These are phyloP conservation scores for Morphnarchus princeps DNA, from an alignment of 2,113 vertebrate species.

Conservation along the genomic window DNA sequence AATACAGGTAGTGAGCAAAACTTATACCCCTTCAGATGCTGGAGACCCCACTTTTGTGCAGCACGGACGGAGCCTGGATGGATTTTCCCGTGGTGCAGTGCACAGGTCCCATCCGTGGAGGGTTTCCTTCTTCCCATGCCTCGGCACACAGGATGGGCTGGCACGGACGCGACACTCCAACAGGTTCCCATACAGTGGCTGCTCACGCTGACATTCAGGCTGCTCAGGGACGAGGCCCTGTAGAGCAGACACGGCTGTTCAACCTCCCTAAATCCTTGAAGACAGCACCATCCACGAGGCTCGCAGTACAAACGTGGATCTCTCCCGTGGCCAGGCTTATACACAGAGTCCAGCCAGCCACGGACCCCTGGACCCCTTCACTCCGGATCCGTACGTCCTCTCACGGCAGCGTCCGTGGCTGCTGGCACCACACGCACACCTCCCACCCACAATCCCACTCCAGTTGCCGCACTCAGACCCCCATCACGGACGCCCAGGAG, in stretches of 20 bases:
- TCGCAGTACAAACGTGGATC: accelerated
- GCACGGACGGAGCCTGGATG: accelerated
- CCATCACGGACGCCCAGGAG: neutral
- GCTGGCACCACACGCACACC: neutral
- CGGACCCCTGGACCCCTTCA: neutral
- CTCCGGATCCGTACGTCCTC: accelerated
- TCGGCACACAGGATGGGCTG: accelerated
- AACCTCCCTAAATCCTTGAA: neutral
- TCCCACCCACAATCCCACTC: neutral
- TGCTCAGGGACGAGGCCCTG: neutral
- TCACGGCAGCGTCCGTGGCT: neutral
- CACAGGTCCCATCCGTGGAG: neutral
- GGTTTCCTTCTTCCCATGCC: neutral
- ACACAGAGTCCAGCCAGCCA: neutral
- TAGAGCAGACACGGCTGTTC: neutral
- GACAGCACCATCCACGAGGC: neutral
- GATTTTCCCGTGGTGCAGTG: neutral
- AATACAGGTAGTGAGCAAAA: neutral
- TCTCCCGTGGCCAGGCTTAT: neutral
- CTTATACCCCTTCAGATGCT: neutral
- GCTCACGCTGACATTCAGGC: neutral
- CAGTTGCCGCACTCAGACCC: neutral
- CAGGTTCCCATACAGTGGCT: neutral
- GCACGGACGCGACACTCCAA: accelerated
- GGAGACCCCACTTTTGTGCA: neutral